Base-by-base conservation (phyloP, 2,113 vertebrate species). In the Silurus asotus region DNA sequence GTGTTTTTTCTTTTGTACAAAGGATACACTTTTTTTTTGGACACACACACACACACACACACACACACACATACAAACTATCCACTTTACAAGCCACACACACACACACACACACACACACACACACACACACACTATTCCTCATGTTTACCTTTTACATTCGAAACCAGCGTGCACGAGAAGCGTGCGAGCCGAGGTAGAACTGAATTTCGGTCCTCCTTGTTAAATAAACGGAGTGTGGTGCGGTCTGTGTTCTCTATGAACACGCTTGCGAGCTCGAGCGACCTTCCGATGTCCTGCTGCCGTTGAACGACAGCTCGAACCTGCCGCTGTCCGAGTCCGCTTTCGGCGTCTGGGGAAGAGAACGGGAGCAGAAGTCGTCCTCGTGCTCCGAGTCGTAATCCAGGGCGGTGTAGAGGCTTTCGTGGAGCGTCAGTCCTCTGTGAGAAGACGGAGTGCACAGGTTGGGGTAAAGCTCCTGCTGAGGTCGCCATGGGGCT, bases 141-240 rank as follows among this genome's bases (percentile, higher is more conserved):
- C 86, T 76, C 20, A 87, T 91, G 88, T 67, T 78, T 17, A 25
- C 37, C 67, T 85, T 88, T 88, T 90, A 88, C 87, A 88, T 90
- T 90, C 87, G 83, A 62, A 72, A n/a, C 64, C 84, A 82, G 79
- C 91, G 88, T 84, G 84, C 91, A 92, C 89, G 20, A 88, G 93
- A 93, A 91, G 94, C 90, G 93, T 96, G 92, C 93, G 88, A 90
- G 92, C 89, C 97, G 98, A 99, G 98, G 98, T 99, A 99, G 96
- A 92, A 91, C 14, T 70, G 91, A 84, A 91, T 90, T 89, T 90
- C 91, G 92, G 93, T 93, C 87, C n/a, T 89, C 82, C 84, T 90
- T 88, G 91, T 88, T 37, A 88, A 87, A 88, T 92, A 89, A 48
- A 87, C 25, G 84, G 88, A 88, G 85, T 86, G 89, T 84, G 37